Percentiles rank a stretch among this genome's conserved stretches.
Evolutionary conservation across 2,797 vertebrate genomes (phyloP).

Genomic region (Tapirus indicus): DNA sequence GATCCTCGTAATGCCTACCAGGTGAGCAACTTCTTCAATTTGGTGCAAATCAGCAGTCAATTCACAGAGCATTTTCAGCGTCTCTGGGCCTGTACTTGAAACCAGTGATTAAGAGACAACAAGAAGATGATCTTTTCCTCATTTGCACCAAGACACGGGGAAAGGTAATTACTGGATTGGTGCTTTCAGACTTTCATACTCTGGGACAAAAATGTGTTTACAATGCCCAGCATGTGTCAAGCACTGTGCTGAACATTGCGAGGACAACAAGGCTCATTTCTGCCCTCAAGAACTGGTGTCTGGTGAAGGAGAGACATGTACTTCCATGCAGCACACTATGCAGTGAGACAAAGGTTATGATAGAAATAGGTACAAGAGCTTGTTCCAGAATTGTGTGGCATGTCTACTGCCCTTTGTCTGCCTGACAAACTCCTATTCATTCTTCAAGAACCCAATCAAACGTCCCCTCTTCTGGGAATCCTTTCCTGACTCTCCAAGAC

Average conservation of each 20-base stretch:
- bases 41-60: constrained; percentile 43
- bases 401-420: not conserved
- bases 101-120: not conserved
- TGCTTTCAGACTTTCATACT: not conserved
- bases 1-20: constrained; percentile 25
- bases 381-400: not conserved
- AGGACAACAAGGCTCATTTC: not conserved
- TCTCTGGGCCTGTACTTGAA: constrained; percentile 42
- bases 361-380: not conserved
- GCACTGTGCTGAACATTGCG: not conserved
- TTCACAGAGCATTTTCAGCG: not conserved
- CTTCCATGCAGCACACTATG: too few relatives aligned
- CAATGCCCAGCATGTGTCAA: not conserved
- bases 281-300: not conserved
- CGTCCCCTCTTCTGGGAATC: not conserved
- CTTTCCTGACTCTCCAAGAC: not conserved
- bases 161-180: not conserved
- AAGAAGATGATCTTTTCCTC: not conserved
- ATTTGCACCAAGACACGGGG: not conserved
- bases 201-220: not conserved
- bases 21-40: constrained; percentile 59
- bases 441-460: not conserved
- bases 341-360: not conserved
- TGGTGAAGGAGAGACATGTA: not conserved
- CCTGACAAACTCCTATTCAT: not conserved